phyloP scores from a whole-genome alignment of 2,888 invertebrate species.

The Molorchus minor region DNA sequence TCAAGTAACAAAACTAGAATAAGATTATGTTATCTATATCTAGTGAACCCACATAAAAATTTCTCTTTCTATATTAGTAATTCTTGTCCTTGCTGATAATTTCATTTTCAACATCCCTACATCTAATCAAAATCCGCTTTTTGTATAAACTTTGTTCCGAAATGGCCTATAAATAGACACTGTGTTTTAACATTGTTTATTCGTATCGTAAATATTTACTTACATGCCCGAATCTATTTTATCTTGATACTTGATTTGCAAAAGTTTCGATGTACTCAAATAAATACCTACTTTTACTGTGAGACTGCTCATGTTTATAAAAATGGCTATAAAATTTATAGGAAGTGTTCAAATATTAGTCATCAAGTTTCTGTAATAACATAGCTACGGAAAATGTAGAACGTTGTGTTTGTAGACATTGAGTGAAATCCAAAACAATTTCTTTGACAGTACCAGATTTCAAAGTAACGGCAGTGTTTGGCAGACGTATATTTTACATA shows the following conservation, averaged over 20 bases:
- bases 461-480: no score
- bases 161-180: no score
- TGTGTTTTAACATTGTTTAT: no score
- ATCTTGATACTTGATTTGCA: slow-evolving; percentile 13
- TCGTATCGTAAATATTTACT: slow-evolving; percentile 24
- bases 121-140: slow-evolving; percentile 5
- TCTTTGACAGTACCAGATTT: no score
- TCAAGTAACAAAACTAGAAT: no score
- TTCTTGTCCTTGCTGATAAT: background rate
- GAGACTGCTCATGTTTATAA: background rate
- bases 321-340: background rate
- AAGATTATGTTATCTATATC: no score
- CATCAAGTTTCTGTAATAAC: background rate
- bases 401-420: background rate
- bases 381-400: slow-evolving; percentile 2
- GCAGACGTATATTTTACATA: no score
- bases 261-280: slow-evolving; percentile 8
- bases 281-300: slow-evolving; percentile 5
- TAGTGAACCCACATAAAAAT: no score
- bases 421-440: background rate
- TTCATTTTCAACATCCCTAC: slow-evolving; percentile 1
- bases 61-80: no score
- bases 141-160: no score
- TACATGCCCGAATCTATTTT: slow-evolving; percentile 15
- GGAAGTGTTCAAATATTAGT: slow-evolving; percentile 1